phyloP scores from a whole-genome alignment of 2,797 vertebrate species.

The Poeciliopsis paucimaculata region DNA sequence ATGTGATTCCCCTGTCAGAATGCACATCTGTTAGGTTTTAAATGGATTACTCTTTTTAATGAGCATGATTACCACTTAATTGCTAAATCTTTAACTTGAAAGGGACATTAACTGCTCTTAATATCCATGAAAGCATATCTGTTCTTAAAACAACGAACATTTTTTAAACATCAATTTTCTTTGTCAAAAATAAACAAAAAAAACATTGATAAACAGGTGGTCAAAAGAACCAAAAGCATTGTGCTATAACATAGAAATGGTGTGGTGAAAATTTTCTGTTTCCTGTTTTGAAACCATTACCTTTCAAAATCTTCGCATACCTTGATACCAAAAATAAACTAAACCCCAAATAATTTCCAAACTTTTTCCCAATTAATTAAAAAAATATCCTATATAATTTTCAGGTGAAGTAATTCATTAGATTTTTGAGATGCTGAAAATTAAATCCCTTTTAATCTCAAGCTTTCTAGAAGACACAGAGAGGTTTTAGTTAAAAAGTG shows the following conservation, averaged over 20 bases:
- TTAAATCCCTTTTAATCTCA: background rate
- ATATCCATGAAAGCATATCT: constrained; percentile 84
- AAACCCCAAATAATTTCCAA: background rate
- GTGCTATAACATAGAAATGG: background rate
- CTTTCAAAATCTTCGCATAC: background rate
- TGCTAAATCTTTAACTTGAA: constrained; percentile 85
- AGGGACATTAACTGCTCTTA: constrained; percentile 80
- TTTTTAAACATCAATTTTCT: constrained; percentile 31
- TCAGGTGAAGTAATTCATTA: background rate
- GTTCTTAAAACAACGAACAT: constrained; percentile 74
- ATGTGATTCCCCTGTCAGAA: constrained; percentile 66
- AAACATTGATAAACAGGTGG: background rate
- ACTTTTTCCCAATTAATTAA: background rate
- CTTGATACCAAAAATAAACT: background rate
- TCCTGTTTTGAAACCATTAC: background rate
- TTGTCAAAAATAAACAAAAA: constrained; percentile 30
- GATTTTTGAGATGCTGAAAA: background rate
- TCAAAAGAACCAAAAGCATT: background rate
- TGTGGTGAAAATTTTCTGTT: background rate
- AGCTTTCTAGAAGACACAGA: background rate
- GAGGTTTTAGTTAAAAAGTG: background rate
- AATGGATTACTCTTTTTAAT: constrained; percentile 86
- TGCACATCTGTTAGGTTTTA: constrained; percentile 87
- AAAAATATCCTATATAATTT: background rate
- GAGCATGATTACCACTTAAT: constrained; percentile 85